phyloP scores from a whole-genome alignment of 1,140 invertebrate species.

The Trachymyrmex cornetzi region DNA sequence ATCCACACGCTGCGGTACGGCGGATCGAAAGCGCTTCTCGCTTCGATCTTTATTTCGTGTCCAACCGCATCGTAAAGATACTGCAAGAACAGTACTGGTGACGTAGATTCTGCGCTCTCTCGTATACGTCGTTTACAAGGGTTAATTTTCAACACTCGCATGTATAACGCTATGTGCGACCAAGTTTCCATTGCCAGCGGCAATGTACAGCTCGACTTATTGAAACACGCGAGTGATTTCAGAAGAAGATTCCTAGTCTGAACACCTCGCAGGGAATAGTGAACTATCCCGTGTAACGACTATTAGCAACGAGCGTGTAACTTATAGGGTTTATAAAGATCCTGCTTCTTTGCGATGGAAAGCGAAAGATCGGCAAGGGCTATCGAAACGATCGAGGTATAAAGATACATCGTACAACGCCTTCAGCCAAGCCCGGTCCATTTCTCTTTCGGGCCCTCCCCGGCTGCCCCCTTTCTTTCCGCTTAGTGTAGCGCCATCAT shows the following conservation, averaged over 20 bases:
- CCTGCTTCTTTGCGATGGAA: not conserved
- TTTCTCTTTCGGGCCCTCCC: slow-evolving; percentile 67
- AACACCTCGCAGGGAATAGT: slow-evolving; percentile 4
- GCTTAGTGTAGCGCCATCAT: slow-evolving; percentile 66
- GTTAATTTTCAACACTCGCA: slow-evolving; percentile 9
- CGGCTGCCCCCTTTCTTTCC: slow-evolving; percentile 37
- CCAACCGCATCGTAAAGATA: not conserved
- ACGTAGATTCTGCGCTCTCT: slow-evolving; percentile 11
- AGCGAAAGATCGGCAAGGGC: slow-evolving; percentile 31
- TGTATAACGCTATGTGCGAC: not conserved
- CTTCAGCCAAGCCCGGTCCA: slow-evolving; percentile 60
- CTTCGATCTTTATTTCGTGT: slow-evolving; percentile 29
- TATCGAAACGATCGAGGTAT: slow-evolving; percentile 65
- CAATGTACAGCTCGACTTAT: slow-evolving; percentile 5
- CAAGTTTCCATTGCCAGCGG: not conserved
- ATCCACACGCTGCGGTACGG: slow-evolving; percentile 5
- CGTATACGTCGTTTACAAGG: not conserved
- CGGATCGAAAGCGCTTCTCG: not conserved
- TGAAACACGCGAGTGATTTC: slow-evolving; percentile 21
- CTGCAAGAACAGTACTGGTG: not conserved
- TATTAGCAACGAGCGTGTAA: slow-evolving; percentile 27
- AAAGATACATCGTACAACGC: slow-evolving; percentile 67
- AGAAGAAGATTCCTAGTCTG: slow-evolving; percentile 10
- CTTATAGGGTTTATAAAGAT: not conserved
- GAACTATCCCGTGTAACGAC: slow-evolving; percentile 7